Base-by-base conservation (phyloP, 2,888 invertebrate species). In the Agapostemon virescens region DNA sequence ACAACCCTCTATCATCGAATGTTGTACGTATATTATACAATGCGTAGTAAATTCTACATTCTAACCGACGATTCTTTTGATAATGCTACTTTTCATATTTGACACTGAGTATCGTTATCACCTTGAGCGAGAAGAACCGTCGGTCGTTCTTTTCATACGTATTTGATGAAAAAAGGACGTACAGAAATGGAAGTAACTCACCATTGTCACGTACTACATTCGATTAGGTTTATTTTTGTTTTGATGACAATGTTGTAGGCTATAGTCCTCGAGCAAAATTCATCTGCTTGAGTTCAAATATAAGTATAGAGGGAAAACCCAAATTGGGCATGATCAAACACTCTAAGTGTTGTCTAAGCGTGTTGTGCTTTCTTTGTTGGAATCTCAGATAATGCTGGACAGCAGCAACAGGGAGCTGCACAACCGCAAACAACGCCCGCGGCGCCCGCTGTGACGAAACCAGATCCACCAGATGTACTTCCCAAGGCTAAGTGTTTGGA, bases 401-500 rank as follows among this genome's bases (percentile, higher is more conserved):
- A 92, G 91, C 92, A 92, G 92, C 92, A 92, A 89, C 92, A 92
- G 89, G 92, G 92, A 92, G 92, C 92, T 92, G 91, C 91, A 86
- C 92, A 90, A 90, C 92, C 93, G 93, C 94, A 93, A 95, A 94
- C 94, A 93, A 94, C 93, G 94, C 94, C 93, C 94, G 94, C 93
- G 94, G 95, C 95, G 94, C 95, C 95, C 95, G 95, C 95, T 95
- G 96, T 94, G 93, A 94, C 94, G 93, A 95, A 96, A 94, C 94
- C 94, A 94, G 95, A 95, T 92, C 95, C 95, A 88, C 95, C 96
- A 95, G 98, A 98, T 95, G 97, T 98, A 94, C 97, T 99, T 95
- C 98, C 98, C 96, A 98, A 98, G 95, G 97, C 98, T 95, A 98
- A 98, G 95, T 99, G 99, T 96, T 97, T 99, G 95, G 97, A 98